Evolutionary conservation across 2,888 invertebrate species (phyloP).

Genomic region (Drosophila nigritarsus): DNA sequence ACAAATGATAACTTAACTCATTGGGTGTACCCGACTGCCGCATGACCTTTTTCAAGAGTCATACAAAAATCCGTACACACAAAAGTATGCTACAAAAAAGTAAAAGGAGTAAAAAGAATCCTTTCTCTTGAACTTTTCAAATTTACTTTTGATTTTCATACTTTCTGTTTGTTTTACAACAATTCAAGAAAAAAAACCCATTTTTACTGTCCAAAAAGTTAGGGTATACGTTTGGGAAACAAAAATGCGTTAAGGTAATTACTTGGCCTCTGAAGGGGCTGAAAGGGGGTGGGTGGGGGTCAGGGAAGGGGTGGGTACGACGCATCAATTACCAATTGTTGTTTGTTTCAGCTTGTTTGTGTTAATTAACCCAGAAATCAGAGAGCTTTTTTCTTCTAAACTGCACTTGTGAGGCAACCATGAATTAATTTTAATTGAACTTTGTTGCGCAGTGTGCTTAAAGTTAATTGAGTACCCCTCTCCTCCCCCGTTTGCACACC

Average conservation of each 20-base stretch:
- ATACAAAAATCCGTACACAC: neutral
- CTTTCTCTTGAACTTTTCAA: neutral
- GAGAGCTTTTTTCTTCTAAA: slow-evolving; percentile 21
- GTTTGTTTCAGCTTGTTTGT: slow-evolving; percentile 40
- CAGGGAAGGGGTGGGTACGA: slow-evolving; percentile 2
- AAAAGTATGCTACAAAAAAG: slow-evolving; percentile 18
- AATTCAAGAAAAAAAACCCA: neutral
- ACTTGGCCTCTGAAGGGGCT: slow-evolving; percentile 17
- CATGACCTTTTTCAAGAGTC: neutral
- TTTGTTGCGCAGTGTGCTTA: slow-evolving; percentile 32
- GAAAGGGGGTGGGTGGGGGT: neutral
- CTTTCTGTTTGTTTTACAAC: neutral
- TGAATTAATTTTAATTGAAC: slow-evolving; percentile 36
- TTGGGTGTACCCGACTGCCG: slow-evolving; percentile 11
- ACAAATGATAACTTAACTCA: slow-evolving; percentile 12
- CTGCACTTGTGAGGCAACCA: slow-evolving; percentile 13
- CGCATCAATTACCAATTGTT: slow-evolving; percentile 77
- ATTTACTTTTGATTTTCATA: neutral
- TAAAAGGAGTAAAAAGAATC: neutral
- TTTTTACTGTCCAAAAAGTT: neutral
- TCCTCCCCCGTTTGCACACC: neutral
- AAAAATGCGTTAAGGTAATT: slow-evolving; percentile 57
- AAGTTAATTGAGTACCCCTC: slow-evolving; percentile 24
- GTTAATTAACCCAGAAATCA: slow-evolving; percentile 73
- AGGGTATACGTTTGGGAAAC: neutral